Percentiles rank a stretch among this genome's conserved stretches.
Evolutionary conservation across 2,113 vertebrate species (phyloP).

Genomic region (Poecile atricapillus): DNA sequence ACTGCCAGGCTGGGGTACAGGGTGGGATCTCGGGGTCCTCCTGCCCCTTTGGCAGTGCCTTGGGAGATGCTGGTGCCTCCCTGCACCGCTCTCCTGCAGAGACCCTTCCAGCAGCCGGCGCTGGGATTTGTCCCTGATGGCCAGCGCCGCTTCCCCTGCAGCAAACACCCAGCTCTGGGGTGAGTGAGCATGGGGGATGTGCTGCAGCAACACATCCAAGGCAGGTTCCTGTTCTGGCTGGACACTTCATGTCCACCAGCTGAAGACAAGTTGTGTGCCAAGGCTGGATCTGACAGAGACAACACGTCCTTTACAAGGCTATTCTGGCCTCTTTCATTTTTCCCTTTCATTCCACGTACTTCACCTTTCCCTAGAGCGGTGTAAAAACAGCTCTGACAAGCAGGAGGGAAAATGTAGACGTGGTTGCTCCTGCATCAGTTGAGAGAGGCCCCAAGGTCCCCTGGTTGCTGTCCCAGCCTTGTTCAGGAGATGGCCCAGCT

Average conservation of each 20-base stretch:
- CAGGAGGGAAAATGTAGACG: not conserved
- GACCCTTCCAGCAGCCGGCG: not conserved
- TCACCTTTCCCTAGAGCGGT: not conserved
- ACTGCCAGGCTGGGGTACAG: not conserved
- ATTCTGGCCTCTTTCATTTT: not conserved
- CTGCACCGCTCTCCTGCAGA: not conserved
- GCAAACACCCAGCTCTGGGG: rapidly evolving
- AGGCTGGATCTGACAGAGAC: not conserved
- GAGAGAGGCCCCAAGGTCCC: not conserved
- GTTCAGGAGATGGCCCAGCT: not conserved
- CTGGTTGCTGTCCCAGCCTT: not conserved
- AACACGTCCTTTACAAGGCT: not conserved
- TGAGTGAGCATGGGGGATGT: not conserved
- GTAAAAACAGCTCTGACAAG: not conserved
- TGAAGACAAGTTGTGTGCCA: not conserved
- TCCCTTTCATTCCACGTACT: not conserved
- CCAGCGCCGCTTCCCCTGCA: not conserved
- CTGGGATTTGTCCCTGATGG: not conserved
- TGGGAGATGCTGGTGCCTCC: rapidly evolving
- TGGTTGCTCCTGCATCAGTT: not conserved
- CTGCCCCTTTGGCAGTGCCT: not conserved
- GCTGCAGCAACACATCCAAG: not conserved
- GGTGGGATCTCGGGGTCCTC: rapidly evolving
- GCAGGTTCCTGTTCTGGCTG: not conserved
- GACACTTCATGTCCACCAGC: not conserved